These are phyloP conservation scores for Psix sp. DNA, from an alignment of 1,140 invertebrate species.

Conservation along the genomic window DNA sequence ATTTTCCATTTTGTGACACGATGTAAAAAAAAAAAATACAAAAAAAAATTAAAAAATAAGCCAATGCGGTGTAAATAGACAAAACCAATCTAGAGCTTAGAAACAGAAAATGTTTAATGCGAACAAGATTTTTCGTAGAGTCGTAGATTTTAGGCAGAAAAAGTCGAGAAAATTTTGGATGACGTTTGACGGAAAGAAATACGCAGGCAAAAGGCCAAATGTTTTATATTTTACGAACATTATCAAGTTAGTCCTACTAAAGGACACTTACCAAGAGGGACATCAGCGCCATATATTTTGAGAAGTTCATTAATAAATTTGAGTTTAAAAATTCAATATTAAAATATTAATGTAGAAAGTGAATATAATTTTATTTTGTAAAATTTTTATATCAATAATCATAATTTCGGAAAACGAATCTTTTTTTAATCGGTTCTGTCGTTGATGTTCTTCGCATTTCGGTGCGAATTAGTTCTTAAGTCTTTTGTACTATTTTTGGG, in stretches of 20 bases:
- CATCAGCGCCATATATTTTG: constrained; percentile 7
- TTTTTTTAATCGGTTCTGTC: background rate
- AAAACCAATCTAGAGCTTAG: constrained; percentile 34
- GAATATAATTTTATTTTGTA: background rate
- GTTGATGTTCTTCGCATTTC: constrained; percentile 21
- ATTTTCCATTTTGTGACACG: too few relatives aligned
- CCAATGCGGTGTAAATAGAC: constrained; percentile 28
- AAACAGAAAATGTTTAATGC: constrained; percentile 28
- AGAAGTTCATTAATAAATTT: background rate
- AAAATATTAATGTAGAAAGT: too few relatives aligned
- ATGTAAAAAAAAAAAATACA: too few relatives aligned
- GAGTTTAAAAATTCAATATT: too few relatives aligned
- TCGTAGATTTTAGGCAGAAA: constrained; percentile 23
- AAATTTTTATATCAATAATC: background rate
- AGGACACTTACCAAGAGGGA: constrained; percentile 17
- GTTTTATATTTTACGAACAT: constrained; percentile 68
- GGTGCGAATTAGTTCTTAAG: constrained; percentile 42
- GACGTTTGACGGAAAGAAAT: too few relatives aligned
- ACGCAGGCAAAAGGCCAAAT: constrained; percentile 65
- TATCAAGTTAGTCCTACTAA: constrained; percentile 50
- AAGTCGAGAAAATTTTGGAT: too few relatives aligned
- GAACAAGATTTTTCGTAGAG: constrained; percentile 33
- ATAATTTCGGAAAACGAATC: too few relatives aligned
- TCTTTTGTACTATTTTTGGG: constrained; percentile 36
- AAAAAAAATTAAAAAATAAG: too few relatives aligned